Conservation (phyloP, 2,888 invertebrate genomes). For the Andrena dorsata region DNA sequence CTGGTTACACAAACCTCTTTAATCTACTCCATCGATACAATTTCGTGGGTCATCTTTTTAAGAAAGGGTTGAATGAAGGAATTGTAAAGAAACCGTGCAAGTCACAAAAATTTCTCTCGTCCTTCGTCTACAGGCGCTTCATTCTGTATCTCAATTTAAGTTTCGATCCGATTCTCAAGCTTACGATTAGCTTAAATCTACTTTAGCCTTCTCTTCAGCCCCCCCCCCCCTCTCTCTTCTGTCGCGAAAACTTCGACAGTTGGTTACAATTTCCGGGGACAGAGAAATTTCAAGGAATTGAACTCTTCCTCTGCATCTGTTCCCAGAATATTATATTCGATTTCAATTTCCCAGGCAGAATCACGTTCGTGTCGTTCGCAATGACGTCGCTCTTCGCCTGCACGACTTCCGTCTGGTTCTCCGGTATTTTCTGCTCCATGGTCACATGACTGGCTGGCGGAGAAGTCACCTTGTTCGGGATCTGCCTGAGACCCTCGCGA, state of each 20-base stretch:
- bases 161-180: background rate
- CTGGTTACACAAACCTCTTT: constrained; percentile 14
- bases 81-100: background rate
- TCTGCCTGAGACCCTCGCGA: constrained; percentile 88
- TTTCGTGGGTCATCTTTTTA: background rate
- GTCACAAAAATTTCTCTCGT: background rate
- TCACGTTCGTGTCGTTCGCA: constrained; percentile 71
- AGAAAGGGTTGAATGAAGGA: background rate
- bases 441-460: constrained; percentile 69
- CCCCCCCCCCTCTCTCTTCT: no score
- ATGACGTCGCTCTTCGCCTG: constrained; percentile 58
- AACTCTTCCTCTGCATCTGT: constrained; percentile 77
- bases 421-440: constrained; percentile 63
- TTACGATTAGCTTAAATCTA: background rate
- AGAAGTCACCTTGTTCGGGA: constrained; percentile 75
- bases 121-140: background rate
- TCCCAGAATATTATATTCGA: constrained; percentile 83
- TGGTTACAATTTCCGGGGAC: background rate
- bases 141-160: background rate
- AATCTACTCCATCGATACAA: background rate
- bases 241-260: background rate
- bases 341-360: constrained; percentile 80
- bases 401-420: constrained; percentile 67
- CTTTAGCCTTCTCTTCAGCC: background rate
- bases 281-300: background rate